These are phyloP conservation scores for Ophion ellenae DNA, from an alignment of 2,888 invertebrate genomes.

Conservation along the genomic window DNA sequence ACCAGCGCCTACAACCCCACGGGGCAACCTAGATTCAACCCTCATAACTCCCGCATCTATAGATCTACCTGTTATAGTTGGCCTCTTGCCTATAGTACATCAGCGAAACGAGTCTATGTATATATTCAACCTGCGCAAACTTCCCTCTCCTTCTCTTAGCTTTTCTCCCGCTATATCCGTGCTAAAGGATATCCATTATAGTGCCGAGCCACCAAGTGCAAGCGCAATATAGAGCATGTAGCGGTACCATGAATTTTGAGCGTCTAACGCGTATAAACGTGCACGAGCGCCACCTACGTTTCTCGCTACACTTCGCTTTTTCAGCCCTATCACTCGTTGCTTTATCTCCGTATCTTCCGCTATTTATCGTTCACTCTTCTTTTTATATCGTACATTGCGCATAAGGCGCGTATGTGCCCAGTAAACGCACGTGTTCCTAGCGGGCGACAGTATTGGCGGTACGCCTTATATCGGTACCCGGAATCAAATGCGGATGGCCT, in stretches of 20 bases:
- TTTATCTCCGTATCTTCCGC: constrained; percentile 5
- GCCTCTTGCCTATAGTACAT: constrained; percentile 62
- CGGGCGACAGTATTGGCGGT: too few species aligned
- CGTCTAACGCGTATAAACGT: constrained; percentile 69
- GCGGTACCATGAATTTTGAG: constrained; percentile 79
- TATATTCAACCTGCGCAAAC: background rate
- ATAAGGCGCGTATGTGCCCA: background rate
- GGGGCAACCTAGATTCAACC: constrained; percentile 69
- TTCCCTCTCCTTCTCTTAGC: background rate
- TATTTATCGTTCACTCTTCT: constrained; percentile 8
- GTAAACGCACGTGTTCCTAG: too few species aligned
- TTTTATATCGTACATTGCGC: background rate
- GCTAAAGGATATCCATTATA: constrained; percentile 79
- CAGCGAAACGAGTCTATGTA: constrained; percentile 34
- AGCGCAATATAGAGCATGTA: constrained; percentile 76
- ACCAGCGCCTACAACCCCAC: constrained; percentile 56
- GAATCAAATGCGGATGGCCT: background rate
- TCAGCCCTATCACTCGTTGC: constrained; percentile 24
- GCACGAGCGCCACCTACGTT: constrained; percentile 43
- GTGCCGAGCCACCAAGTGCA: constrained; percentile 74
- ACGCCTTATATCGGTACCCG: background rate
- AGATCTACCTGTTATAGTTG: constrained; percentile 67
- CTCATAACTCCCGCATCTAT: constrained; percentile 73
- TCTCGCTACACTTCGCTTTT: constrained; percentile 37
- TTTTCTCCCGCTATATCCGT: constrained; percentile 45